phyloP scores from a whole-genome alignment of 2,888 invertebrate genomes.

The Marronus borbonicus region DNA sequence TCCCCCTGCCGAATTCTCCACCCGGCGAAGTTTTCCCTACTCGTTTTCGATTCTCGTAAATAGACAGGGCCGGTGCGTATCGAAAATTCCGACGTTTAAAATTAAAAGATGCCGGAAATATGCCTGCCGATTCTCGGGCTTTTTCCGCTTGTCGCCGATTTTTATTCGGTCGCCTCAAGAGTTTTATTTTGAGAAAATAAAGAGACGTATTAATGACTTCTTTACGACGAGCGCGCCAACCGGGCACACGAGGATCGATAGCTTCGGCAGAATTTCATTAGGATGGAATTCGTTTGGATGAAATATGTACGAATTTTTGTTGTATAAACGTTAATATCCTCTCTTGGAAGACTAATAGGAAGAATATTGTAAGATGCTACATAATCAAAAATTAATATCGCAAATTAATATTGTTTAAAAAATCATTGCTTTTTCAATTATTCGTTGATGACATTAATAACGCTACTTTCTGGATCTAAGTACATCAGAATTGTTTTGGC shows the following conservation, averaged over 20 bases:
- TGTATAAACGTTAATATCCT: constrained; percentile 11
- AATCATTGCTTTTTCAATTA: no score
- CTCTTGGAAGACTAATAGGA: background rate
- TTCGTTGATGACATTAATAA: no score
- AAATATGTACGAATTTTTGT: constrained; percentile 26
- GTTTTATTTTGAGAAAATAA: constrained; percentile 13
- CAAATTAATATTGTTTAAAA: no score
- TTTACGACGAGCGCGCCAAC: background rate
- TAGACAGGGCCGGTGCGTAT: constrained; percentile 5
- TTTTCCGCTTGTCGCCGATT: background rate
- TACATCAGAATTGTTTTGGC: no score
- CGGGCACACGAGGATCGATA: background rate
- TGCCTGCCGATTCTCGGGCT: background rate
- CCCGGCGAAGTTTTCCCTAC: background rate
- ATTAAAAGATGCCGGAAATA: constrained; percentile 25
- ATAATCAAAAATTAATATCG: no score
- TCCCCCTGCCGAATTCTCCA: background rate
- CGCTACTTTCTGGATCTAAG: no score
- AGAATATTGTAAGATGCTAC: no score
- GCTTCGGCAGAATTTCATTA: constrained; percentile 30
- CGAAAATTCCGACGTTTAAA: constrained; percentile 36
- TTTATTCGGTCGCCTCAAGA: background rate
- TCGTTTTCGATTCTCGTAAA: background rate
- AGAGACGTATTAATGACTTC: constrained; percentile 21
- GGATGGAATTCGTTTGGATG: background rate